phyloP scores from a whole-genome alignment of 1,140 invertebrate species.

The Cydia amplana region DNA sequence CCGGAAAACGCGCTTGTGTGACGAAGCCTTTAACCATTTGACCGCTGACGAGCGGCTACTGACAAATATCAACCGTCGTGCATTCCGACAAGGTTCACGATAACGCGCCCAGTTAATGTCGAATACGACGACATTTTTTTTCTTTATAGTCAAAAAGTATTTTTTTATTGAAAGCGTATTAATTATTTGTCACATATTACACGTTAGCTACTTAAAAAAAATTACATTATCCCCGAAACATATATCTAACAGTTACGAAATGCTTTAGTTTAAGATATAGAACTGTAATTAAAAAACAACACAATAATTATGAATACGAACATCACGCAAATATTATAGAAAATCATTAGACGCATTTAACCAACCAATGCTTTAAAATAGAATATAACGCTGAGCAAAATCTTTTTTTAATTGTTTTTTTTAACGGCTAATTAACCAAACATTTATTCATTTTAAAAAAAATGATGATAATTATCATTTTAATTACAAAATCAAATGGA shows the following conservation, averaged over 20 bases:
- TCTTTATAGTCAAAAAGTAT: too few species aligned
- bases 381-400: neutral
- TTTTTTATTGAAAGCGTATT: too few species aligned
- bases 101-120: too few species aligned
- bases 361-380: neutral
- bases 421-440: neutral
- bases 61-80: too few species aligned
- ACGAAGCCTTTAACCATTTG: too few species aligned
- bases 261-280: slow-evolving; percentile 3
- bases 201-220: too few species aligned
- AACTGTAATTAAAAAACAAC: slow-evolving; percentile 1
- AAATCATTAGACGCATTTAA: slow-evolving; percentile 11
- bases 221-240: slow-evolving; percentile 11
- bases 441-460: neutral
- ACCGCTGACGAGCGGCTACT: too few species aligned
- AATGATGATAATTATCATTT: neutral
- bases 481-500: neutral
- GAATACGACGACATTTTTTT: too few species aligned
- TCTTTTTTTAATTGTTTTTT: neutral
- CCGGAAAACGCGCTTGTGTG: too few species aligned
- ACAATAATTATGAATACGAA: neutral
- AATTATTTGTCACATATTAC: too few species aligned
- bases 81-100: too few species aligned
- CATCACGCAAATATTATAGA: neutral
- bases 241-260: neutral